Conservation (phyloP, 2,888 invertebrate genomes). For the Macrophya annulata region DNA sequence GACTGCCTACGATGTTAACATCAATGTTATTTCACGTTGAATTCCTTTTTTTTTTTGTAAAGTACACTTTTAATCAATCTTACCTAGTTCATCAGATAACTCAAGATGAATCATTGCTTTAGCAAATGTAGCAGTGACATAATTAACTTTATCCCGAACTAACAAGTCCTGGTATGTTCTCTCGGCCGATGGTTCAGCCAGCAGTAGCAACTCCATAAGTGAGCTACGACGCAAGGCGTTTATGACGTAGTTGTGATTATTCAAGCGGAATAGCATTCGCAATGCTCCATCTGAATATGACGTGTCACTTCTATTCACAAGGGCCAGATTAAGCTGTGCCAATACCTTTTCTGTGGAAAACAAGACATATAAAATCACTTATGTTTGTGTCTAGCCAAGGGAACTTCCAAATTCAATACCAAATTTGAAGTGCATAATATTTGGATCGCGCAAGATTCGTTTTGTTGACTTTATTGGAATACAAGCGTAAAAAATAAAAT, state of each 20-base stretch:
- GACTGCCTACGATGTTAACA: not conserved
- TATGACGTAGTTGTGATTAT: conserved; percentile 97
- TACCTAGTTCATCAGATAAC: conserved; percentile 75
- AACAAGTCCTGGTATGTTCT: conserved; percentile 90
- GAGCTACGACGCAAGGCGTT: conserved; percentile 94
- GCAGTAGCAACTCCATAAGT: conserved; percentile 89
- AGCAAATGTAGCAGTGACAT: conserved; percentile 74
- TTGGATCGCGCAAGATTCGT: not conserved
- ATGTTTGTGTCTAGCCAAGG: not conserved
- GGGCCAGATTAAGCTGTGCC: conserved; percentile 93
- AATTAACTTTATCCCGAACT: conserved; percentile 72
- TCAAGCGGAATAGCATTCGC: conserved; percentile 94
- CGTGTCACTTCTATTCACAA: conserved; percentile 95
- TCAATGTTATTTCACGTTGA: not conserved
- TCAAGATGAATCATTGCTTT: conserved; percentile 74
- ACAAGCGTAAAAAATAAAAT: conserved; percentile 10
- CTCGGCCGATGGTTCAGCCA: conserved; percentile 93
- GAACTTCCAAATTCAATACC: not conserved
- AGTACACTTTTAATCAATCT: conserved; percentile 4
- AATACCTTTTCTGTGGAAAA: conserved; percentile 89
- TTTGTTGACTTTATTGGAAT: not conserved
- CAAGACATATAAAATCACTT: not conserved
- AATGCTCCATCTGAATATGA: conserved; percentile 91
- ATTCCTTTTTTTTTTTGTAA: no score
- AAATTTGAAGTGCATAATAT: conserved; percentile 31